Conservation (phyloP, 2,888 invertebrate genomes). For the Mesorhabditis sp. region DNA sequence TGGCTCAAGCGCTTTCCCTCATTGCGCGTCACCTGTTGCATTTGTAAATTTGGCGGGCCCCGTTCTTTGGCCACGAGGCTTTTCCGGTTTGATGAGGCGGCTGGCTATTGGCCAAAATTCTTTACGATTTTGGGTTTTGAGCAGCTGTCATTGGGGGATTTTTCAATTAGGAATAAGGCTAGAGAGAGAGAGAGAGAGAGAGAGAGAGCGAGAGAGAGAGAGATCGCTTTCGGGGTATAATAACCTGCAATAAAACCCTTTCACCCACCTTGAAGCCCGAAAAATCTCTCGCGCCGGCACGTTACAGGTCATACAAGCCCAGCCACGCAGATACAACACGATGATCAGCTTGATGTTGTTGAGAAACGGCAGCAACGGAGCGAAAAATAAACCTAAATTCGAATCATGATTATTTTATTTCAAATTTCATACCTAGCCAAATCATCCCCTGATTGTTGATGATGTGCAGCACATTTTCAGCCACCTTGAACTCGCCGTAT, state of each 20-base stretch:
- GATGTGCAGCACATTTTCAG: constrained; percentile 90
- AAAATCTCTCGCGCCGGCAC: constrained; percentile 91
- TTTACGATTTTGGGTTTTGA: too few species aligned
- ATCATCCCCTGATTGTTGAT: constrained; percentile 93
- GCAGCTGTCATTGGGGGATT: too few species aligned
- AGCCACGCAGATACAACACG: constrained; percentile 73
- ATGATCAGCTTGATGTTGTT: constrained; percentile 85
- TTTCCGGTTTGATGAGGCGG: too few species aligned
- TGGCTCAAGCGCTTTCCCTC: too few species aligned
- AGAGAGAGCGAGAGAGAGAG: too few species aligned
- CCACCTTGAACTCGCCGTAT: constrained; percentile 96
- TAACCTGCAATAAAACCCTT: too few species aligned
- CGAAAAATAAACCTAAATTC: constrained; percentile 98
- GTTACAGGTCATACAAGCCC: constrained; percentile 79
- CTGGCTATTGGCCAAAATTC: too few species aligned
- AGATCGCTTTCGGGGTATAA: too few species aligned
- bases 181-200: too few species aligned
- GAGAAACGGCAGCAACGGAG: constrained; percentile 83
- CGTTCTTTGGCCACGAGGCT: too few species aligned
- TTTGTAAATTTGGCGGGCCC: too few species aligned
- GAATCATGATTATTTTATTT: constrained; percentile 70
- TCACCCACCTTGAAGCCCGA: constrained; percentile 66
- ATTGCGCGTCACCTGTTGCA: background rate
- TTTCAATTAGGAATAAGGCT: too few species aligned
- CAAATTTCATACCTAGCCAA: constrained; percentile 91